Percentiles rank a stretch among this genome's conserved stretches.
These are phyloP conservation scores for Lerema accius DNA, from an alignment of 1,140 invertebrate species.

Conservation along the genomic window DNA sequence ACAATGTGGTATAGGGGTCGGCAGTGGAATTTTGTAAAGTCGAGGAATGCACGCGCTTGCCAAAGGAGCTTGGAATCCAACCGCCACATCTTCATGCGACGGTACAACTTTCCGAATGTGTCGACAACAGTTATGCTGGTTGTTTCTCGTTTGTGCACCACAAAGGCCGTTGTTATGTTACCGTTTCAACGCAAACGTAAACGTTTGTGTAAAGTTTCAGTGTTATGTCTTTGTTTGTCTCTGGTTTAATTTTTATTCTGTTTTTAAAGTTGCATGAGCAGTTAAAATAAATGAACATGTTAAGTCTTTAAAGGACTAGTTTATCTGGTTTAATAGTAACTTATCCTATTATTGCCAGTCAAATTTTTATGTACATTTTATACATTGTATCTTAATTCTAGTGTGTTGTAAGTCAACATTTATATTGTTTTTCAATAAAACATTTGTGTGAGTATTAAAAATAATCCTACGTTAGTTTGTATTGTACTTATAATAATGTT, in stretches of 20 bases:
- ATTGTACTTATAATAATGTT: too few relatives aligned
- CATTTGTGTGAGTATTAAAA: too few relatives aligned
- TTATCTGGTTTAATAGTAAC: neutral
- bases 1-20: slow-evolving; percentile 45
- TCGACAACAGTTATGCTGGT: slow-evolving; percentile 38
- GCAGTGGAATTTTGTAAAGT: slow-evolving; percentile 61
- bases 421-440: too few relatives aligned
- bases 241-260: neutral
- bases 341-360: neutral
- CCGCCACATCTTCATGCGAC: slow-evolving; percentile 71
- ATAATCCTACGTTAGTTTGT: too few relatives aligned
- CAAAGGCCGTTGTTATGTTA: slow-evolving; percentile 21
- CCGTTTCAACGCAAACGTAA: slow-evolving; percentile 22
- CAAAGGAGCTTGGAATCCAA: slow-evolving; percentile 61
- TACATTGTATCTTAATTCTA: too few relatives aligned
- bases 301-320: neutral
- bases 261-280: neutral
- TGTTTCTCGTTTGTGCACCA: slow-evolving; percentile 31
- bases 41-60: slow-evolving; percentile 67
- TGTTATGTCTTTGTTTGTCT: slow-evolving; percentile 18
- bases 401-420: too few relatives aligned
- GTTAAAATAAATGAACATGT: neutral
- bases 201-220: slow-evolving; percentile 25
- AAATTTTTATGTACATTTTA: neutral
- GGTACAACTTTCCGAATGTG: slow-evolving; percentile 60